These are phyloP conservation scores for Zalophus californianus DNA, from an alignment of 2,797 vertebrate genomes.

Conservation along the genomic window DNA sequence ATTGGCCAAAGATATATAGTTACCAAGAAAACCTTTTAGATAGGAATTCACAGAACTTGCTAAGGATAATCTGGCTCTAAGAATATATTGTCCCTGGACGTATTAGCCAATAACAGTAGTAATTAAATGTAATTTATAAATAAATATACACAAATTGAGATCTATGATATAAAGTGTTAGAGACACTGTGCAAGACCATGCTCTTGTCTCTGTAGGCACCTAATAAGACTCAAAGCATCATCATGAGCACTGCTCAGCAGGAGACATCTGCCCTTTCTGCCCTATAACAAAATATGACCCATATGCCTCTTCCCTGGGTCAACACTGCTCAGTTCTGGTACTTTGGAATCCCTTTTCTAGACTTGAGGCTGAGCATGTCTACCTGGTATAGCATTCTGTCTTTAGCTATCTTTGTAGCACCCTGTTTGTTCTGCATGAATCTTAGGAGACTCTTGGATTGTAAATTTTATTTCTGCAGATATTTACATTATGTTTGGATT, in stretches of 20 bases:
- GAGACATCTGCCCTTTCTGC: not conserved
- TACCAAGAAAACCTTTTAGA: not conserved
- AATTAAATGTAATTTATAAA: not conserved
- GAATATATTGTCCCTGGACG: not conserved
- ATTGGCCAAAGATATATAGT: not conserved
- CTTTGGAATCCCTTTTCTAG: not conserved
- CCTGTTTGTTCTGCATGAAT: not conserved
- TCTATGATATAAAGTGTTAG: not conserved
- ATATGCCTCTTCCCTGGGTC: not conserved
- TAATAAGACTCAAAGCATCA: not conserved
- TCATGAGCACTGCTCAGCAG: not conserved
- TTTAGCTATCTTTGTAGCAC: not conserved
- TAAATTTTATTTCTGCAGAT: not conserved
- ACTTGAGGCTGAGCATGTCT: not conserved
- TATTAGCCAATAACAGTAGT: not conserved
- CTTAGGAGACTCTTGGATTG: not conserved
- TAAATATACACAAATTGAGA: not conserved
- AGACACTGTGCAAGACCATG: not conserved
- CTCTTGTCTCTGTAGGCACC: not conserved
- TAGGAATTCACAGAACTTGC: not conserved
- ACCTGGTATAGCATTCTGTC: not conserved
- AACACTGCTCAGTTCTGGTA: not conserved
- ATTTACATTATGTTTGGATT: slow-evolving; percentile 30
- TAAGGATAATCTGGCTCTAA: not conserved
- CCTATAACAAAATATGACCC: not conserved